Conservation (phyloP, 1,140 invertebrate genomes). For the Sminthurides bifidus region DNA sequence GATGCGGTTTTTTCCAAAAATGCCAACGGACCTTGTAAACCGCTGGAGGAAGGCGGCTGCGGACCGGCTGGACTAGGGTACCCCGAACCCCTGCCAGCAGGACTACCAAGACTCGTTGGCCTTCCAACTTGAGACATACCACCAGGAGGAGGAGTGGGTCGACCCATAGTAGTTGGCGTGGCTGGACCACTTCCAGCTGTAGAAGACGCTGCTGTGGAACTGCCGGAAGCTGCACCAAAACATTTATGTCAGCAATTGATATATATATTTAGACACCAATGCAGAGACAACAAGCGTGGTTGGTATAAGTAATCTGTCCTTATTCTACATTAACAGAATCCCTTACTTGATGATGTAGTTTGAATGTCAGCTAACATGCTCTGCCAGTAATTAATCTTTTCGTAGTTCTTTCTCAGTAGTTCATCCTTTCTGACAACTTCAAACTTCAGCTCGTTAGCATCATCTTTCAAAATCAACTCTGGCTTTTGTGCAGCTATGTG, state of each 20-base stretch:
- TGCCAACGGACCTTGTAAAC: conserved; percentile 58
- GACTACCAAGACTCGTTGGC: conserved; percentile 35
- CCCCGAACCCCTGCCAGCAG: conserved; percentile 41
- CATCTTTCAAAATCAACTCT: conserved; percentile 81
- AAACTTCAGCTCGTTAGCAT: conserved; percentile 67
- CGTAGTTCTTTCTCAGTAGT: conserved; percentile 74
- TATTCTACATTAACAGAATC: neutral
- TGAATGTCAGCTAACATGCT: conserved; percentile 63
- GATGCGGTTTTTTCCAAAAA: conserved; percentile 69
- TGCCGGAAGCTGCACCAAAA: conserved; percentile 1
- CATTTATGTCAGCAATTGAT: neutral
- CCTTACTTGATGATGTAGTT: conserved; percentile 26
- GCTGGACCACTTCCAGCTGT: conserved; percentile 4
- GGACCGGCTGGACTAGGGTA: conserved; percentile 30
- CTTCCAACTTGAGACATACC: too few relatives aligned
- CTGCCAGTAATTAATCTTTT: conserved; percentile 82
- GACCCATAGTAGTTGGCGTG: conserved; percentile 15
- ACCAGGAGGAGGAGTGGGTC: conserved; percentile 26
- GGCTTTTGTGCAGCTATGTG: conserved; percentile 79
- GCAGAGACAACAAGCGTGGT: neutral
- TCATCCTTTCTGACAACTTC: conserved; percentile 78
- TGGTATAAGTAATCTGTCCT: too few relatives aligned
- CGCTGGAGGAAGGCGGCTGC: conserved; percentile 32
- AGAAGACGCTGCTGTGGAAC: conserved; percentile 8
- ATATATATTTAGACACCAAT: neutral